phyloP scores from a whole-genome alignment of 2,797 vertebrate species.

The Salmo trutta region DNA sequence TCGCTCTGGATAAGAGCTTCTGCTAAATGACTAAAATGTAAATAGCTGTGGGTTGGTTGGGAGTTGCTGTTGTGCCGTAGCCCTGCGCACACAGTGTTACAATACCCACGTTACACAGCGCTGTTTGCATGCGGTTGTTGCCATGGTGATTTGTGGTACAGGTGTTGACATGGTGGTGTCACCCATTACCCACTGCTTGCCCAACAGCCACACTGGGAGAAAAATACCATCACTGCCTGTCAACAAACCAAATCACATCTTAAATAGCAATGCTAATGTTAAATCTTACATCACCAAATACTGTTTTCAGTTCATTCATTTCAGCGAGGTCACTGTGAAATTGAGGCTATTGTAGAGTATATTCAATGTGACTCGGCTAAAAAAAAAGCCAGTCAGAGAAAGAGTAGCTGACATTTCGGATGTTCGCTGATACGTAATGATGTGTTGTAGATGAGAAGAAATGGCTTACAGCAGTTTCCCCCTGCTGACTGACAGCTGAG shows the following conservation, averaged over 20 bases:
- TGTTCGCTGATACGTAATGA: slow-evolving; percentile 42
- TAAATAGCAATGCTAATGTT: too few relatives aligned
- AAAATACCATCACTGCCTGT: slow-evolving; percentile 46
- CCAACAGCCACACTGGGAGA: slow-evolving; percentile 46
- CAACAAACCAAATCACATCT: slow-evolving; percentile 5
- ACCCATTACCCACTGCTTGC: slow-evolving; percentile 29
- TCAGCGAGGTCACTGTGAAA: not conserved
- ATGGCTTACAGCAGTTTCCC: slow-evolving; percentile 34
- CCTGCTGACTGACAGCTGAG: slow-evolving; percentile 62
- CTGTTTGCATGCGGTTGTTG: slow-evolving; percentile 18
- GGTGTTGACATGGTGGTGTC: slow-evolving; percentile 53
- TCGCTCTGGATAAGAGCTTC: too few relatives aligned
- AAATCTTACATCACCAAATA: too few relatives aligned
- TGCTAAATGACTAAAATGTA: too few relatives aligned
- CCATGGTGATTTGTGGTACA: slow-evolving; percentile 46
- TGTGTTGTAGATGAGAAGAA: slow-evolving; percentile 26
- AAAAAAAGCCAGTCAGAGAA: not conserved
- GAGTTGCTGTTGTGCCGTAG: not conserved
- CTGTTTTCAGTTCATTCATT: too few relatives aligned
- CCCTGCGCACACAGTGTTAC: not conserved
- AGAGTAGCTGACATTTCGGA: slow-evolving; percentile 8
- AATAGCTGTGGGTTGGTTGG: slow-evolving; percentile 31
- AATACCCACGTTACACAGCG: not conserved
- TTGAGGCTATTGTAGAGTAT: not conserved
- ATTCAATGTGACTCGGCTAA: not conserved